These are phyloP conservation scores for Pammene aurita DNA, from an alignment of 2,888 invertebrate species.

Conservation along the genomic window DNA sequence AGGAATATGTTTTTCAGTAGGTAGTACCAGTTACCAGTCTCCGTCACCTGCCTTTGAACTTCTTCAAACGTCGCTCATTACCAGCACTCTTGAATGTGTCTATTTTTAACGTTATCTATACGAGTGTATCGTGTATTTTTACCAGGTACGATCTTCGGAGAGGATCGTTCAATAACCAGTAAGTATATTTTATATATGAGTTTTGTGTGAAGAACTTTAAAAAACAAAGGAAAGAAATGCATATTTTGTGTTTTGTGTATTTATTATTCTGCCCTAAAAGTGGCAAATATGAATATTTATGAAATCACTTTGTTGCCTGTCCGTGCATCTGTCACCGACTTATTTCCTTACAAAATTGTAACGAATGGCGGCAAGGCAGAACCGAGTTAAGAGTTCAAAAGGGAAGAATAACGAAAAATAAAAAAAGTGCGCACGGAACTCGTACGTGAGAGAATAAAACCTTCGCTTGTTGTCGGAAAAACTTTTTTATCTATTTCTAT, in stretches of 20 bases:
- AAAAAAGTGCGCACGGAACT: neutral
- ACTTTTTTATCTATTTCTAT: too few relatives aligned
- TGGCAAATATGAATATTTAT: neutral
- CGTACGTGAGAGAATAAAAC: neutral
- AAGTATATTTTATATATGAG: neutral
- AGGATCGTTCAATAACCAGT: neutral
- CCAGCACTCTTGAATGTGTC: slow-evolving; percentile 10
- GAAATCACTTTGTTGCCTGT: neutral
- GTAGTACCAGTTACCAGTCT: neutral
- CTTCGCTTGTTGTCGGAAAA: neutral
- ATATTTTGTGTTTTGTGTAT: neutral
- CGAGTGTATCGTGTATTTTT: too few relatives aligned
- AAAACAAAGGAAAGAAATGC: too few relatives aligned
- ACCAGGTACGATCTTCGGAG: slow-evolving; percentile 10
- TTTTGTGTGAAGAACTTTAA: too few relatives aligned
- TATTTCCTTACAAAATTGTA: slow-evolving; percentile 6
- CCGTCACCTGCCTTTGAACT: slow-evolving; percentile 7
- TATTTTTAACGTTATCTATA: slow-evolving; percentile 32
- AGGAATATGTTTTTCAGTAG: neutral
- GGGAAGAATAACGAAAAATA: neutral
- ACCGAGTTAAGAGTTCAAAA: neutral
- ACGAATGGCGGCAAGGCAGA: neutral
- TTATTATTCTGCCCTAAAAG: neutral
- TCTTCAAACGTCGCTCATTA: slow-evolving; percentile 11
- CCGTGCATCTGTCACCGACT: neutral